Conservation (phyloP, 2,113 vertebrate species). For the Pedionomus torquatus region DNA sequence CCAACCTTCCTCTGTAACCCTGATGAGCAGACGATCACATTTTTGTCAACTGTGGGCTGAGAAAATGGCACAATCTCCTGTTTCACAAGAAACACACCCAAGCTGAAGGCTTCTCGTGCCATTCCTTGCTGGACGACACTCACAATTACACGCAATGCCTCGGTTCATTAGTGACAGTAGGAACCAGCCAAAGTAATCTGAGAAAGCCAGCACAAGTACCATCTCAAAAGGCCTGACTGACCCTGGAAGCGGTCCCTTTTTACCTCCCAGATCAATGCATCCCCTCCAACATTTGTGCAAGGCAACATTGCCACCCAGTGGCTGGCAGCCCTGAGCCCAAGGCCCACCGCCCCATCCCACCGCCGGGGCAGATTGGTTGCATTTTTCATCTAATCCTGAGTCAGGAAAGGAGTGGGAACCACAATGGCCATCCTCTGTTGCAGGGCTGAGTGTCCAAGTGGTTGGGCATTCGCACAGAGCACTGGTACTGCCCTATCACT, state of each 20-base stretch:
- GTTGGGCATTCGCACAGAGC: fast-evolving
- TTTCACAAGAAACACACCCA: fast-evolving
- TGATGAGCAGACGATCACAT: fast-evolving
- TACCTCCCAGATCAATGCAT: fast-evolving
- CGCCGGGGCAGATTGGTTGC: fast-evolving
- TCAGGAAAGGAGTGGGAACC: fast-evolving
- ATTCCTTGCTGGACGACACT: neutral
- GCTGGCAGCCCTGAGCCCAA: neutral
- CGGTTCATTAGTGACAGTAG: fast-evolving
- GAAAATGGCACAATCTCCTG: fast-evolving
- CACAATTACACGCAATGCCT: fast-evolving
- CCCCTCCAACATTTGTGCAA: fast-evolving
- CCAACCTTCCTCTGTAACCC: neutral
- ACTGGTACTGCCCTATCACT: fast-evolving
- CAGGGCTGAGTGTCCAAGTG: fast-evolving
- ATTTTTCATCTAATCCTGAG: fast-evolving
- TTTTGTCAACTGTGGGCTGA: fast-evolving
- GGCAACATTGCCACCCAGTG: constrained; percentile 18
- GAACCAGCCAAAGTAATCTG: fast-evolving
- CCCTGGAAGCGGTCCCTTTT: neutral
- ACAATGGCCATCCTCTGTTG: fast-evolving
- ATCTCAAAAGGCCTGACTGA: fast-evolving
- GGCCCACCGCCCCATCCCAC: neutral
- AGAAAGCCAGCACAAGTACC: fast-evolving
- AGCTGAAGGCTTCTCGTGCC: neutral